Evolutionary conservation across 2,113 vertebrate genomes (phyloP).

Genomic region (Corydoras sp.): DNA sequence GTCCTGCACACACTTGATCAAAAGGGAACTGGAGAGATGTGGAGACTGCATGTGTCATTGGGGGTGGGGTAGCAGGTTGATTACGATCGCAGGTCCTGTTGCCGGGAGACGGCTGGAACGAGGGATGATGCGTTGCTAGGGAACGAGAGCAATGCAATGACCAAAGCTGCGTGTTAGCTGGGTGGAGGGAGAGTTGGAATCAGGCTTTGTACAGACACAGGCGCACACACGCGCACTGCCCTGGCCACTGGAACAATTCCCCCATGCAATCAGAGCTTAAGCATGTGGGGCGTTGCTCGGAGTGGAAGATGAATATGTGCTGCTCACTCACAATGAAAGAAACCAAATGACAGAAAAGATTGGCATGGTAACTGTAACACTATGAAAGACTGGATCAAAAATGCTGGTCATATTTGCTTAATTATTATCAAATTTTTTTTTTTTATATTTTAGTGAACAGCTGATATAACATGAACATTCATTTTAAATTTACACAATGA

Average conservation of each 20-base stretch:
- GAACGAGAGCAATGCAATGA: constrained; percentile 65
- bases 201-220: constrained; percentile 53
- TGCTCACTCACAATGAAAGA: neutral
- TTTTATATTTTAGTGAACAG: too few relatives aligned
- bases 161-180: constrained; percentile 62
- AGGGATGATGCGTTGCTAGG: constrained; percentile 73
- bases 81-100: constrained; percentile 72
- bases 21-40: constrained; percentile 13
- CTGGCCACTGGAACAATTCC: neutral
- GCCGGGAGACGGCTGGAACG: constrained; percentile 66
- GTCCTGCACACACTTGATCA: constrained; percentile 23
- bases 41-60: constrained; percentile 42
- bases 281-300: too few relatives aligned
- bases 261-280: too few relatives aligned
- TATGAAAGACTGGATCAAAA: too few relatives aligned
- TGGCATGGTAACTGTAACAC: too few relatives aligned
- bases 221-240: neutral
- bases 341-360: neutral
- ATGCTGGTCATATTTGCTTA: too few relatives aligned
- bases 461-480: too few relatives aligned
- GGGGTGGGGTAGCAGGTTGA: constrained; percentile 64
- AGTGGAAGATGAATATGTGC: neutral
- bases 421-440: too few relatives aligned
- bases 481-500: too few relatives aligned
- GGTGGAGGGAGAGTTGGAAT: constrained; percentile 60